Evolutionary conservation across 2,113 vertebrate species (phyloP).

Genomic region (Xenopus laevis): DNA sequence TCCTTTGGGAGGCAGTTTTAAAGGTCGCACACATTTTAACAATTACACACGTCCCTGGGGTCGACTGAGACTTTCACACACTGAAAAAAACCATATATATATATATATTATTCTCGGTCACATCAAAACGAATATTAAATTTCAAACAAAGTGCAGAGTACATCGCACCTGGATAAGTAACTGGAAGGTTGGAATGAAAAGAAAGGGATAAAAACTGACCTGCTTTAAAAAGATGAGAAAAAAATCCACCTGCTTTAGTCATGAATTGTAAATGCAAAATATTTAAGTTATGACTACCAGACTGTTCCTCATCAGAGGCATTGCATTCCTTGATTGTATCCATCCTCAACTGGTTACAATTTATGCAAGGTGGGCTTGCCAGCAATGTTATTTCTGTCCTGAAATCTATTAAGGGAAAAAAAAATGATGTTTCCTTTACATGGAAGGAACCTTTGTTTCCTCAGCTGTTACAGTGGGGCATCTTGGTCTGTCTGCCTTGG

Average conservation of each 20-base stretch:
- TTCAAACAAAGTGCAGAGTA: conserved; percentile 35
- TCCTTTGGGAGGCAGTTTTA: conserved; percentile 37
- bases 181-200: conserved; percentile 27
- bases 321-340: neutral
- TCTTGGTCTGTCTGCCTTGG: no score
- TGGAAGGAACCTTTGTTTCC: no score
- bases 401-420: neutral
- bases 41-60: conserved; percentile 37
- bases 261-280: conserved; percentile 16
- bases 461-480: no score
- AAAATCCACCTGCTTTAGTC: conserved; percentile 26
- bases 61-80: conserved; percentile 22
- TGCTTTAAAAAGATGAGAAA: neutral
- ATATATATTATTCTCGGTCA: conserved; percentile 26
- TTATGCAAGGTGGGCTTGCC: neutral
- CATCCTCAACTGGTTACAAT: neutral
- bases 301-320: neutral
- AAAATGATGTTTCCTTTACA: neutral
- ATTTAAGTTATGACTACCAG: neutral
- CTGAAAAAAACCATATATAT: conserved; percentile 22
- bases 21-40: conserved; percentile 40
- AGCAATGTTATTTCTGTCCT: neutral
- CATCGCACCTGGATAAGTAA: conserved; percentile 22
- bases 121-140: conserved; percentile 37
- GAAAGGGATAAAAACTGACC: conserved; percentile 15